These are phyloP conservation scores for Nothocercus julius DNA, from an alignment of 2,113 vertebrate species.

Conservation along the genomic window DNA sequence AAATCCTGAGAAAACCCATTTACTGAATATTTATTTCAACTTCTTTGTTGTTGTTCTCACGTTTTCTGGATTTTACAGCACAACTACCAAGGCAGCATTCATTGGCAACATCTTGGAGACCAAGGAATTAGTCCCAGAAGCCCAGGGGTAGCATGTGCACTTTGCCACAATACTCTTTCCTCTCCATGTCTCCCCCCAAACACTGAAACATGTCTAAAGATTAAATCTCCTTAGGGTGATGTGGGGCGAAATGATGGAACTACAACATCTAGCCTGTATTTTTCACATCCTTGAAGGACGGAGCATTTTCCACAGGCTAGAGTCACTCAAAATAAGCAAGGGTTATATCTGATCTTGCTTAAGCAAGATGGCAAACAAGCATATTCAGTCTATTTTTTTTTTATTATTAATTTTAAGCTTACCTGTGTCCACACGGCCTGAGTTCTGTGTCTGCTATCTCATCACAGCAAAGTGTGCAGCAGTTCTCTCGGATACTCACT, in stretches of 20 bases:
- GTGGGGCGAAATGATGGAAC: background rate
- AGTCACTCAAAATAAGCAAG: background rate
- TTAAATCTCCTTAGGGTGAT: background rate
- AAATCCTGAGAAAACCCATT: background rate
- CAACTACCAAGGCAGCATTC: background rate
- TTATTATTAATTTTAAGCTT: background rate
- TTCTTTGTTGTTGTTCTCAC: background rate
- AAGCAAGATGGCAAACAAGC: background rate
- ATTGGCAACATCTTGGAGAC: background rate
- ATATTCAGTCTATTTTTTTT: background rate
- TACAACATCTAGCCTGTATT: background rate
- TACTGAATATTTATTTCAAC: background rate
- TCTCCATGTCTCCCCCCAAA: background rate
- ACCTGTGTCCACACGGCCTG: slow-evolving; percentile 97
- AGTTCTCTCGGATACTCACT: slow-evolving; percentile 98
- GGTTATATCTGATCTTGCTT: background rate
- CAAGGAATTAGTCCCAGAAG: background rate
- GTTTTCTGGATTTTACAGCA: background rate
- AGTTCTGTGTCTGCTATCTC: slow-evolving; percentile 96
- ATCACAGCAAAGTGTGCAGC: slow-evolving; percentile 97
- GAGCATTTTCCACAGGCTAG: background rate
- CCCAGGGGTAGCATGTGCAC: too few relatives aligned
- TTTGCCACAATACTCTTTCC: background rate
- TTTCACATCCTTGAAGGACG: background rate
- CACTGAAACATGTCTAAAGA: background rate